Evolutionary conservation across 2,797 vertebrate species (phyloP), one percentile per base, ranked within the genome.

Genomic region (Eupleurogrammus muticus): DNA sequence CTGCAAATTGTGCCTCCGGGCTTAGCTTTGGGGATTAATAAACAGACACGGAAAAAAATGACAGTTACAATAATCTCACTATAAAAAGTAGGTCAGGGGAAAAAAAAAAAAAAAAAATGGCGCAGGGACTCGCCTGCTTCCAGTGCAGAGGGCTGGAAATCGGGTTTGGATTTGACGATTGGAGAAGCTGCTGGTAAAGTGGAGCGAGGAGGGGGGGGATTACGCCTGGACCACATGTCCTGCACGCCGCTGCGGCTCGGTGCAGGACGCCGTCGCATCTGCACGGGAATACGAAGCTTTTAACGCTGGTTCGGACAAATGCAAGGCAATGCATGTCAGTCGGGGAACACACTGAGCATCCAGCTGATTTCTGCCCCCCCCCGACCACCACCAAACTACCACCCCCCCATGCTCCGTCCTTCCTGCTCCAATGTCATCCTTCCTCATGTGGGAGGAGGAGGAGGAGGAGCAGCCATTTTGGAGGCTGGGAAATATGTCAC

Each of bases 11-110:
- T 90, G 82, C 88, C 90, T 89, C 81, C 78, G 35, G 90, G 90
- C 87, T 93, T 89, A 92, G 90, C 90, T 92, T 78, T 84, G 73
- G 88, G 93, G 91, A 94, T 94, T 94, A 94, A 93, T 92, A 93
- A 92, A 93, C 90, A 92, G 90, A 93, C 93, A 93, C 89, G 87
- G 77, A 79, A 89, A 91, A 82, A 93, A 92, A 92, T 91, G 90
- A 92, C 91, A 92, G 92, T 91, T 93, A 92, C 89, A 92, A 92
- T 94, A 93, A 94, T 95, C 93, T 93, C 90, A 90, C 89, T 84
- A 83, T 86, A 82, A 90, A 90, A 95, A 94, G 85, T 95, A 93
- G 94, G 93, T 94, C 93, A 92, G 66, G 63, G 78, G 69, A 55
- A 48, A 79, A 82, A 83, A 75, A 83, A 62, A 1, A 14, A 1